Evolutionary conservation across 2,888 invertebrate species (phyloP).

Genomic region (Cephus runcator): DNA sequence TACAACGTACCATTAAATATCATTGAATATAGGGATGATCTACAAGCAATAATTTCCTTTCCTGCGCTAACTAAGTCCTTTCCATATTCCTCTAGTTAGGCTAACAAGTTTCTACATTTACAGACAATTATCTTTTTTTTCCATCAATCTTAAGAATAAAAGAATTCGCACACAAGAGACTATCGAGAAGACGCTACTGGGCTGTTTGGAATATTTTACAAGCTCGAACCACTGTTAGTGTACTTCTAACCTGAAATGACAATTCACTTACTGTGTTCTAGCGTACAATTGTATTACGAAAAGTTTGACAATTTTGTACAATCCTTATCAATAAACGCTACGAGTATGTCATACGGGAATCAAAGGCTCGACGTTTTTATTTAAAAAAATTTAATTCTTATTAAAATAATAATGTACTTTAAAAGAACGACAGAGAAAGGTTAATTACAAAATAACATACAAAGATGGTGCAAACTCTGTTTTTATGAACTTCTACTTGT

Average conservation of each 20-base stretch:
- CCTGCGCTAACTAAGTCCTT: slow-evolving; percentile 11
- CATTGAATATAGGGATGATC: background rate
- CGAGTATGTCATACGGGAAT: background rate
- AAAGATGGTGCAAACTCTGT: background rate
- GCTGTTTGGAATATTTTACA: background rate
- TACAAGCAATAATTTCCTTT: slow-evolving; percentile 25
- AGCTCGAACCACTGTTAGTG: background rate
- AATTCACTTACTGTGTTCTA: background rate
- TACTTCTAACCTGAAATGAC: background rate
- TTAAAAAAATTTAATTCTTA: background rate
- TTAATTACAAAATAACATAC: background rate
- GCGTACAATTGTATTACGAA: background rate
- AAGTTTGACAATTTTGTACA: background rate
- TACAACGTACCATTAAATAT: background rate
- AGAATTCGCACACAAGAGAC: background rate
- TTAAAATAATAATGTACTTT: background rate
- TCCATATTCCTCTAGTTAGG: slow-evolving; percentile 28
- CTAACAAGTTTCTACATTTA: slow-evolving; percentile 22
- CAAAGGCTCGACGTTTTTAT: background rate
- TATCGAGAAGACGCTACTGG: background rate
- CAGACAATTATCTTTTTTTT: slow-evolving; percentile 16
- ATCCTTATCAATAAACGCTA: background rate
- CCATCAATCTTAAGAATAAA: slow-evolving; percentile 11
- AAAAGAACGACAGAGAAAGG: background rate
- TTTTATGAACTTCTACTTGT: background rate